Conservation (phyloP, 2,113 vertebrate species). For the Dicaeum eximium region DNA sequence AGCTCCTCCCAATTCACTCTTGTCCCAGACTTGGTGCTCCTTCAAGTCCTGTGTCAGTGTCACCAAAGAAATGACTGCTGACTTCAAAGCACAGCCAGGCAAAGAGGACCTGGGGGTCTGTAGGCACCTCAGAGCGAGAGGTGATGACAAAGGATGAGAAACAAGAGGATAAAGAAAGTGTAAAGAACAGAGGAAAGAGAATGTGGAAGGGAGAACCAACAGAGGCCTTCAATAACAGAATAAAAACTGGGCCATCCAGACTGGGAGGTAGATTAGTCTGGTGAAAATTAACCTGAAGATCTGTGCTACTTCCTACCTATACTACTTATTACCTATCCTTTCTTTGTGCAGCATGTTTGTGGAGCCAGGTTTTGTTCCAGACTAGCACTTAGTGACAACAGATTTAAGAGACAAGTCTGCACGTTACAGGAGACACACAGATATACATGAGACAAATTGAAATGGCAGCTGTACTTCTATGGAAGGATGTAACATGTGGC, state of each 20-base stretch:
- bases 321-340: not conserved
- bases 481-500: not conserved
- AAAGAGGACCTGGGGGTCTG: not conserved
- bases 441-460: not conserved
- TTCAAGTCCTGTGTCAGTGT: rapidly evolving
- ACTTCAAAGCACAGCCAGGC: not conserved
- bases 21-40: not conserved
- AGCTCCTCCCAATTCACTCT: not conserved
- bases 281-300: not conserved
- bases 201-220: not conserved
- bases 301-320: not conserved
- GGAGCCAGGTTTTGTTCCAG: not conserved
- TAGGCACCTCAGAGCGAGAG: not conserved
- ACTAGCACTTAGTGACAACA: not conserved
- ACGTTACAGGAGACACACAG: not conserved
- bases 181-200: not conserved
- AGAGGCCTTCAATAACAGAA: not conserved
- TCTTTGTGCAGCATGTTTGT: not conserved
- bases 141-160: not conserved
- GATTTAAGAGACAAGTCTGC: not conserved
- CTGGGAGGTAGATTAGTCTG: not conserved
- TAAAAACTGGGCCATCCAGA: not conserved
- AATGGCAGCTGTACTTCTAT: not conserved
- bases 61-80: not conserved
- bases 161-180: not conserved